phyloP scores from a whole-genome alignment of 2,113 vertebrate genomes.

The Formicarius rufipectus region DNA sequence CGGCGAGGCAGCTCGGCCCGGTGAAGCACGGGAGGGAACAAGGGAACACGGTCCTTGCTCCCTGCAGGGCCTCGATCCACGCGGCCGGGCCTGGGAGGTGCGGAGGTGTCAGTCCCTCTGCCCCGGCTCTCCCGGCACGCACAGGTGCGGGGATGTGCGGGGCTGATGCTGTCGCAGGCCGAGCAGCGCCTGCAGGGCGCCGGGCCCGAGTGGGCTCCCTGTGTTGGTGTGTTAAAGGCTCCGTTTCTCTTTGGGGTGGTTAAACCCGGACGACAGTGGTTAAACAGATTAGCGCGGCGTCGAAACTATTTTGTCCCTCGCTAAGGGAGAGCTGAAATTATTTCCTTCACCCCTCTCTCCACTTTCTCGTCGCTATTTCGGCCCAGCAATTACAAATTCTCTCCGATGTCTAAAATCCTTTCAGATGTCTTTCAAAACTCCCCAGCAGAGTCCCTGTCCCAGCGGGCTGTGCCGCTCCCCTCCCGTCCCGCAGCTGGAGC shows the following conservation, averaged over 20 bases:
- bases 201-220: too few relatives aligned
- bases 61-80: background rate
- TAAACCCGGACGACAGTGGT: background rate
- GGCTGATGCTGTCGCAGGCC: background rate
- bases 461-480: background rate
- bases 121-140: background rate
- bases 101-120: accelerated
- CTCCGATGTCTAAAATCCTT: background rate
- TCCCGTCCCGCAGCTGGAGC: background rate
- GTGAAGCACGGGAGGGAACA: background rate
- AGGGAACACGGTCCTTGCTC: background rate
- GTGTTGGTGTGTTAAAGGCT: background rate
- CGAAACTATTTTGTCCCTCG: background rate
- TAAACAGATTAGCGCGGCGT: background rate
- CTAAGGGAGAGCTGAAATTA: background rate
- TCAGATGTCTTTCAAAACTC: background rate
- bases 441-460: background rate
- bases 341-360: background rate
- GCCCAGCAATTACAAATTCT: background rate
- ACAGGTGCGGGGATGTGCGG: background rate
- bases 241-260: background rate
- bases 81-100: background rate
- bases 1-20: background rate
- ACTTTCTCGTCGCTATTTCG: background rate
- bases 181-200: background rate